Base-by-base conservation (phyloP, 2,888 invertebrate genomes). In the Drosophila meridionalis region DNA sequence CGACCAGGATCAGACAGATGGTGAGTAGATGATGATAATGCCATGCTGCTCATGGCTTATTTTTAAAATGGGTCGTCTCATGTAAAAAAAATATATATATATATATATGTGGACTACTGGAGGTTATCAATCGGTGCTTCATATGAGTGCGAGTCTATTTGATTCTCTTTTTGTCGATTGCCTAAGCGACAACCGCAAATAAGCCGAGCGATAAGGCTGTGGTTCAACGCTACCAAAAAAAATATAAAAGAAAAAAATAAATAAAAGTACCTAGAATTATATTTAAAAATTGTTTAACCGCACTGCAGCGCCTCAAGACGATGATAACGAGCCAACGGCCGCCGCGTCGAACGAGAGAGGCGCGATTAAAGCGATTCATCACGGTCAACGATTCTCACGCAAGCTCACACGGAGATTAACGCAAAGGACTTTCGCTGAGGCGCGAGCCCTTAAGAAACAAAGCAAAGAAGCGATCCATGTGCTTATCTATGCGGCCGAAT, bases 361-460 rank as follows among this genome's bases (percentile, higher is more conserved):
- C 82, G 95, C 96, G 0, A 95, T 95, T 14, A 95, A 96, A 69
- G 96, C 97, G 0, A 96, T 97, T 84, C 95, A 97, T 90, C 97
- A 97, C 83, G 96, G 96, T 32, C 96, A 96, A 77, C 93, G 96
- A 57, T 95, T 97, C 78, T 95, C 97, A 7, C 94, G 96, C 82
- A 97, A 97, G 92, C 94, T 97, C 73, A 96, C 96, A 92, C 94
- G 96, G 2, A 94, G 97, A 58, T 94, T 97, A 65, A 97, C 97
- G 4, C 94, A 96, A 77, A 95, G 97, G 89, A 97, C 97, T 4
- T 93, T 97, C 43, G 95, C 95, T 0, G 97, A 97, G 91, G 97
- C 97, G 14, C 95, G 96, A 90, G 97, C 97, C 0, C 94, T 97
- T 61, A 96, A 96, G 91, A 96, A 97, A 75, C 97, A 97, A 92